Evolutionary conservation across 2,113 vertebrate species (phyloP).

Genomic region (Pluvialis apricaria): DNA sequence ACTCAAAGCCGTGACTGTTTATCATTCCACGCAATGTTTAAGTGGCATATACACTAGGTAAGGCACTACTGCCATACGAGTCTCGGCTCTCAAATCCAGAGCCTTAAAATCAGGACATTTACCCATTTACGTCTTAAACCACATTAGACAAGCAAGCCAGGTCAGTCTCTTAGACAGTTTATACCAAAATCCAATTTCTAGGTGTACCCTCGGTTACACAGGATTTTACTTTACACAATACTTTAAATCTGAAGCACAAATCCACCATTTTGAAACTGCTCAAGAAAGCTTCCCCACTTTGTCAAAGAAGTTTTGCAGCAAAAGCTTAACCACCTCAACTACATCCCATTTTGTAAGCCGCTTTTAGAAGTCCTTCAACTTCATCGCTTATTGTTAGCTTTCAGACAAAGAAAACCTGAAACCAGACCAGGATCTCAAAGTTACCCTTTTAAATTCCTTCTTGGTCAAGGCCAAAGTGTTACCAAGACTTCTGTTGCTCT

Average conservation of each 20-base stretch:
- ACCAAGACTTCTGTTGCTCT: constrained; percentile 63
- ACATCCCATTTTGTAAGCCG: not conserved
- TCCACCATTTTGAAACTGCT: not conserved
- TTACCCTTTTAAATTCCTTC: constrained; percentile 68
- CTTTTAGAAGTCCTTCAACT: constrained; percentile 37
- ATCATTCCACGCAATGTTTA: not conserved
- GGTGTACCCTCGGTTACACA: not conserved
- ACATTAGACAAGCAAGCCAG: not conserved
- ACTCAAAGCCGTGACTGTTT: not conserved
- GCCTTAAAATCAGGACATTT: not conserved
- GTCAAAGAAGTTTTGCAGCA: not conserved
- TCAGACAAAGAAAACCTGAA: constrained; percentile 64
- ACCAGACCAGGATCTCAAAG: constrained; percentile 67
- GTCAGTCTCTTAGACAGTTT: not conserved
- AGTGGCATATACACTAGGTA: not conserved
- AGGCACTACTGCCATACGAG: not conserved
- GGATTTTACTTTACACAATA: not conserved
- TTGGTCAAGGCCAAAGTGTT: constrained; percentile 67
- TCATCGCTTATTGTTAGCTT: constrained; percentile 35
- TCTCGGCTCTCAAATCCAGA: not conserved
- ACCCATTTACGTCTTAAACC: not conserved
- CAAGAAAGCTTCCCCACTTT: constrained; percentile 18
- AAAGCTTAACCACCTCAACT: not conserved
- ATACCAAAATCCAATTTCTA: not conserved
- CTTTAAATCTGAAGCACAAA: not conserved